phyloP scores from a whole-genome alignment of 2,797 vertebrate genomes.

The Sebastes diaconus region DNA sequence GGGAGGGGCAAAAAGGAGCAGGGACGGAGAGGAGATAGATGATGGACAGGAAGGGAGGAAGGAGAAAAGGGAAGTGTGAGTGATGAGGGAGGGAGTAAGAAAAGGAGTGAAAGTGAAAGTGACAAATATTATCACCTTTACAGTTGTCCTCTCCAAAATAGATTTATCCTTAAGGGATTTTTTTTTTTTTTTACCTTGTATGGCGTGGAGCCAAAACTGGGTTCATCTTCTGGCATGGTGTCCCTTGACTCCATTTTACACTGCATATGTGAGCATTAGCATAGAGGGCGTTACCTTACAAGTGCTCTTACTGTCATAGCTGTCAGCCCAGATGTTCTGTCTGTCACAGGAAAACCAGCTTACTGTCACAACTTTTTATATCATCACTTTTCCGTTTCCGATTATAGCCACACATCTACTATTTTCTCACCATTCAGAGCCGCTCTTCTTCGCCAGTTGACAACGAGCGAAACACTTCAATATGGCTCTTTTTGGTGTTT shows the following conservation, averaged over 20 bases:
- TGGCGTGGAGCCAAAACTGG: neutral
- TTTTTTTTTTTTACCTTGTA: neutral
- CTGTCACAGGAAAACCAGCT: slow-evolving; percentile 10
- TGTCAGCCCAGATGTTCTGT: slow-evolving; percentile 30
- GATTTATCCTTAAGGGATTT: neutral
- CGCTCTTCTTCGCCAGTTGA: neutral
- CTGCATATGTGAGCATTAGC: slow-evolving; percentile 37
- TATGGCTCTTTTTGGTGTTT: slow-evolving; percentile 5
- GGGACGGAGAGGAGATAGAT: slow-evolving; percentile 17
- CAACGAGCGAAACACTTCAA: neutral
- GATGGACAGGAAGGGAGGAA: slow-evolving; percentile 38
- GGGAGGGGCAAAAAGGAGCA: slow-evolving; percentile 27
- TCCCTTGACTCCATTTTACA: slow-evolving; percentile 45
- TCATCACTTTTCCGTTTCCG: neutral
- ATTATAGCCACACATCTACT: neutral
- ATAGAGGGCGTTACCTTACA: slow-evolving; percentile 38
- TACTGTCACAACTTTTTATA: slow-evolving; percentile 40
- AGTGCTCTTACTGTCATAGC: slow-evolving; percentile 39
- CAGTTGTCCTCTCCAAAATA: neutral
- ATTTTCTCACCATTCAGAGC: neutral
- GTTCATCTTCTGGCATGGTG: slow-evolving; percentile 9
- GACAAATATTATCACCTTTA: slow-evolving; percentile 2
- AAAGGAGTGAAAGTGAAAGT: neutral
- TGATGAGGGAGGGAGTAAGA: neutral
- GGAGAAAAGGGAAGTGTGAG: slow-evolving; percentile 24